Evolutionary conservation across 2,797 vertebrate genomes (phyloP).

Genomic region (Craterocephalus amniculus): DNA sequence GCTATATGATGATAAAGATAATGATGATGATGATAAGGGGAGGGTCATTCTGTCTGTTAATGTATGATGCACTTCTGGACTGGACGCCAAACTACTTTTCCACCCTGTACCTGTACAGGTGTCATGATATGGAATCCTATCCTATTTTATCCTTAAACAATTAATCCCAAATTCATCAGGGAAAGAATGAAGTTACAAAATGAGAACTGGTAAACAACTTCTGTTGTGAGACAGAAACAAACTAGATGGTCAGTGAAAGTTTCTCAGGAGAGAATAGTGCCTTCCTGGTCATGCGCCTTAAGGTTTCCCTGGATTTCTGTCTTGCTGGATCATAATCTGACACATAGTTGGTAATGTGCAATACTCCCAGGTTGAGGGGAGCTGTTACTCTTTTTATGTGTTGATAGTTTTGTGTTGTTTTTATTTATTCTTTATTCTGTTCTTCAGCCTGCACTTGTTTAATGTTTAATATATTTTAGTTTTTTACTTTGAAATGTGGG

Average conservation of each 20-base stretch:
- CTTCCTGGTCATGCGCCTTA: not conserved
- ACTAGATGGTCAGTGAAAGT: not conserved
- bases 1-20: not conserved
- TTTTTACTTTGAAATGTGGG: too few species aligned
- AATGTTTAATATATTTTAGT: too few species aligned
- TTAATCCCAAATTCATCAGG: not conserved
- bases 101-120: too few species aligned
- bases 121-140: too few species aligned
- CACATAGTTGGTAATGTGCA: too few species aligned
- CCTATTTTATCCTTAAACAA: not conserved
- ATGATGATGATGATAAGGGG: not conserved
- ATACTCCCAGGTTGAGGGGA: too few species aligned
- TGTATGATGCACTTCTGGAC: not conserved
- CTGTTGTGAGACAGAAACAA: slow-evolving; percentile 20
- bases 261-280: slow-evolving; percentile 12
- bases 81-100: too few species aligned
- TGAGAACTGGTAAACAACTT: slow-evolving; percentile 1
- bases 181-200: not conserved
- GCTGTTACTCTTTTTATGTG: too few species aligned
- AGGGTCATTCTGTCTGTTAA: not conserved
- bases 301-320: slow-evolving; percentile 1
- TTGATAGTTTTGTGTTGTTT: too few species aligned
- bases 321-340: not conserved
- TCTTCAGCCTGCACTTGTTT: too few species aligned
- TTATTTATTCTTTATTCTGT: too few species aligned